A percentile compares a stretch with the other conserved stretches of the same genome.
Conservation (phyloP, 2,797 vertebrate species). For the Spinibarbus caldwelli region DNA sequence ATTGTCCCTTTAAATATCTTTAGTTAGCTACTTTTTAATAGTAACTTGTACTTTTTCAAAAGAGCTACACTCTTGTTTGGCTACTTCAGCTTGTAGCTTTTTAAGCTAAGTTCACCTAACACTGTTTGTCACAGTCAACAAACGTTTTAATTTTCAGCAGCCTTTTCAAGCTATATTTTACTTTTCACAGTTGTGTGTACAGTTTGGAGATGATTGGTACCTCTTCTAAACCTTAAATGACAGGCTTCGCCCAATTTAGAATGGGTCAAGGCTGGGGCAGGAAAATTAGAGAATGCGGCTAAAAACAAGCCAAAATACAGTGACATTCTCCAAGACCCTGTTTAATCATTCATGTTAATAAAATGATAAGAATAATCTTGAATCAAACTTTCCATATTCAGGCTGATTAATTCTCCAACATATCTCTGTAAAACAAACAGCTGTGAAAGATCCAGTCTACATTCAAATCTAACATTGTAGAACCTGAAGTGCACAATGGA, state of each 20-base stretch:
- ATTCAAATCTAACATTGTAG: neutral
- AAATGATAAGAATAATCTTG: neutral
- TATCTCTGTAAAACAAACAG: neutral
- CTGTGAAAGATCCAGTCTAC: conserved; percentile 4
- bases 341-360: neutral
- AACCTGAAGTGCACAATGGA: neutral
- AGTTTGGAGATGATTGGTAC: neutral
- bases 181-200: neutral
- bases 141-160: neutral
- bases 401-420: neutral
- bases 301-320: conserved; percentile 43
- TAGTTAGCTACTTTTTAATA: neutral
- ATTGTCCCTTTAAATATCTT: neutral
- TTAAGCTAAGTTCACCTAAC: neutral
- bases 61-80: neutral
- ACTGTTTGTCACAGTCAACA: neutral
- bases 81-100: neutral
- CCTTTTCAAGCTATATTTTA: neutral
- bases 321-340: neutral
- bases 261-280: neutral
- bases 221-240: conserved; percentile 21
- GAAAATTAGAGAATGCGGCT: conserved; percentile 46
- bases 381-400: neutral
- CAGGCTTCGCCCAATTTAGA: neutral
- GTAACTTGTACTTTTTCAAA: neutral